Evolutionary conservation across 2,113 vertebrate species (phyloP).

Genomic region (Plestiodon gilberti): DNA sequence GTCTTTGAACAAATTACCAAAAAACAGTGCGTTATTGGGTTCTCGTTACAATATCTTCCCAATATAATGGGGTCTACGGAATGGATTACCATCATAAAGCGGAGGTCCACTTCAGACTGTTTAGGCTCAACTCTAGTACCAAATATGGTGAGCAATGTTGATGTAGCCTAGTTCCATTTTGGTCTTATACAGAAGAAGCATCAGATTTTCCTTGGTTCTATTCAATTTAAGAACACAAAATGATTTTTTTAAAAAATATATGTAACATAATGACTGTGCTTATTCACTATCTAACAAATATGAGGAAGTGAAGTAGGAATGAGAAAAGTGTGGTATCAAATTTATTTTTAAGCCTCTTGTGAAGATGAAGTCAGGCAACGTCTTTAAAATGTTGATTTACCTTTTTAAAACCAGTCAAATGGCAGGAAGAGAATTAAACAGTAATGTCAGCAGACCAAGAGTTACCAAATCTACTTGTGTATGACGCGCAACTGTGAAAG

Average conservation of each 20-base stretch:
- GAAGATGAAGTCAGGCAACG: constrained; percentile 37
- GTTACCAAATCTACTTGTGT: constrained; percentile 1
- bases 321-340: not conserved
- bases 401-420: not conserved
- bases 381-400: constrained; percentile 19
- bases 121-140: not conserved
- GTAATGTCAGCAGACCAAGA: constrained; percentile 7
- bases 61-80: too few species aligned
- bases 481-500: not conserved
- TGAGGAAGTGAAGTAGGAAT: constrained; percentile 4
- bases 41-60: too few species aligned
- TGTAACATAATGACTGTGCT: not conserved
- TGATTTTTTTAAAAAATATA: too few species aligned
- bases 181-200: not conserved
- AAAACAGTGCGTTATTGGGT: too few species aligned
- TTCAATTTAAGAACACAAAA: not conserved
- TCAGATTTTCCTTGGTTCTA: not conserved
- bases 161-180: not conserved
- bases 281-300: constrained; percentile 2
- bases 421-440: constrained; percentile 6
- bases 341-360: constrained; percentile 23
- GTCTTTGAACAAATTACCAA: too few species aligned
- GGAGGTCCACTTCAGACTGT: not conserved
- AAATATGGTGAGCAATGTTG: too few species aligned
- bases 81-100: too few species aligned